Evolutionary conservation across 2,888 invertebrate genomes (phyloP).

Genomic region (Tuberolachnus salignus): DNA sequence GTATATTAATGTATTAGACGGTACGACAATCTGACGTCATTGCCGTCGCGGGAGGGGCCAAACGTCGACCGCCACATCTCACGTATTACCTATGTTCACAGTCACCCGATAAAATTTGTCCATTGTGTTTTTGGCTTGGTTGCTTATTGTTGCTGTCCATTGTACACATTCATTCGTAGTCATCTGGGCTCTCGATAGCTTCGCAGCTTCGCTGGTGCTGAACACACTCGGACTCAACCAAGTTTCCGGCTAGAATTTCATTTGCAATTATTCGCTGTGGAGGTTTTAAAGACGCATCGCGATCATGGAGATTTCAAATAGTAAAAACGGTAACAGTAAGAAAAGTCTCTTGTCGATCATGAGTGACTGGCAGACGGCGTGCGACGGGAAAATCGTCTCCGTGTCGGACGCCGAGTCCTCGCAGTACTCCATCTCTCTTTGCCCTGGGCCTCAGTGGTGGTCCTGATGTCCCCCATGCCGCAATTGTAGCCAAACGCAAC

Average conservation of each 20-base stretch:
- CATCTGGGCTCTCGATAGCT: slow-evolving; percentile 27
- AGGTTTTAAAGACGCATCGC: slow-evolving; percentile 41
- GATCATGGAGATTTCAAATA: slow-evolving; percentile 54
- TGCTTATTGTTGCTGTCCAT: background rate
- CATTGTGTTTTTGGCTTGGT: slow-evolving; percentile 13
- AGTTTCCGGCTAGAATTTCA: slow-evolving; percentile 17
- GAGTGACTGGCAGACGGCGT: slow-evolving; percentile 39
- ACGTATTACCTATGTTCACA: background rate
- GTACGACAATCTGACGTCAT: slow-evolving; percentile 22
- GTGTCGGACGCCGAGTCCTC: slow-evolving; percentile 58
- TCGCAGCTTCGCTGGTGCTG: slow-evolving; percentile 25
- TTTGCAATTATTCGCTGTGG: slow-evolving; percentile 53
- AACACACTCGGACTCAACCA: slow-evolving; percentile 8
- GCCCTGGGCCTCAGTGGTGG: slow-evolving; percentile 99
- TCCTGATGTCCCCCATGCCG: slow-evolving; percentile 98
- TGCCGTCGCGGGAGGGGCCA: background rate
- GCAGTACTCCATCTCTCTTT: slow-evolving; percentile 79
- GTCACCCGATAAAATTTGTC: background rate
- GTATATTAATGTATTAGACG: no score
- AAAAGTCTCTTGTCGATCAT: slow-evolving; percentile 41
- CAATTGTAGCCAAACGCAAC: slow-evolving; percentile 63
- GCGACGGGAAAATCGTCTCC: slow-evolving; percentile 41
- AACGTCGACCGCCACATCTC: background rate
- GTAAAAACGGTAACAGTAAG: slow-evolving; percentile 50
- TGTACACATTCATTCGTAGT: background rate